These are phyloP conservation scores for Ptychobarbus kaznakovi DNA, from an alignment of 2,797 vertebrate species.

Conservation along the genomic window DNA sequence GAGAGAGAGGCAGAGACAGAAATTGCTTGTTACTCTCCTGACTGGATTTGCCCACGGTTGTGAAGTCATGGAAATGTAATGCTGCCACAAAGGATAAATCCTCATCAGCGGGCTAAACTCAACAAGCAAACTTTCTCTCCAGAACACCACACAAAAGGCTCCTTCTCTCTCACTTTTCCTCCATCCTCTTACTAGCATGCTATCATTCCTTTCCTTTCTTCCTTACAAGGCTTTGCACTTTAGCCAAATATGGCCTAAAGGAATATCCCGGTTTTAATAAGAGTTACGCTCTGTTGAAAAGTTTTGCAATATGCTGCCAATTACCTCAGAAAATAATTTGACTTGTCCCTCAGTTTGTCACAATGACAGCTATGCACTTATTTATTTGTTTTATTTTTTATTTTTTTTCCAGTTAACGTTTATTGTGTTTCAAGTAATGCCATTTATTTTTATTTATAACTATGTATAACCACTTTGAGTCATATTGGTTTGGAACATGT, in stretches of 20 bases:
- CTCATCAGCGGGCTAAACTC: slow-evolving; percentile 65
- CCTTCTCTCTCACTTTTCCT: slow-evolving; percentile 33
- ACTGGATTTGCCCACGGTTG: slow-evolving; percentile 67
- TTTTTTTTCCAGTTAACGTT: neutral
- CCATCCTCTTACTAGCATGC: slow-evolving; percentile 21
- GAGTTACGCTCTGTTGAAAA: neutral
- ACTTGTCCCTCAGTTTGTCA: neutral
- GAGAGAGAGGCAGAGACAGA: slow-evolving; percentile 56
- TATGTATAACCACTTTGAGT: too few species aligned
- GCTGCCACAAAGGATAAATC: slow-evolving; percentile 72
- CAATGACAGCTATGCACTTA: neutral
- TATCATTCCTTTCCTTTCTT: slow-evolving; percentile 35
- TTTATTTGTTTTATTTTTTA: too few species aligned
- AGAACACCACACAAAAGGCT: slow-evolving; percentile 54
- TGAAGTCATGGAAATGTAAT: slow-evolving; percentile 74
- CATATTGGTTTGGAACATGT: too few species aligned
- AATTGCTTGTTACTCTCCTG: slow-evolving; percentile 66
- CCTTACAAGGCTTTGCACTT: slow-evolving; percentile 41
- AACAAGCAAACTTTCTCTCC: slow-evolving; percentile 58
- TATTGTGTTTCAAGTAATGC: neutral
- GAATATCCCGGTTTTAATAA: neutral
- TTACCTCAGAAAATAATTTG: neutral
- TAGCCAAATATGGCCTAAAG: slow-evolving; percentile 56
- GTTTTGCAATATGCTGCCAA: neutral
- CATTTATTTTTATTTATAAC: neutral